Percentiles rank a stretch among this genome's conserved stretches.
Conservation (phyloP, 2,888 invertebrate species). For the Trichacis sp. region DNA sequence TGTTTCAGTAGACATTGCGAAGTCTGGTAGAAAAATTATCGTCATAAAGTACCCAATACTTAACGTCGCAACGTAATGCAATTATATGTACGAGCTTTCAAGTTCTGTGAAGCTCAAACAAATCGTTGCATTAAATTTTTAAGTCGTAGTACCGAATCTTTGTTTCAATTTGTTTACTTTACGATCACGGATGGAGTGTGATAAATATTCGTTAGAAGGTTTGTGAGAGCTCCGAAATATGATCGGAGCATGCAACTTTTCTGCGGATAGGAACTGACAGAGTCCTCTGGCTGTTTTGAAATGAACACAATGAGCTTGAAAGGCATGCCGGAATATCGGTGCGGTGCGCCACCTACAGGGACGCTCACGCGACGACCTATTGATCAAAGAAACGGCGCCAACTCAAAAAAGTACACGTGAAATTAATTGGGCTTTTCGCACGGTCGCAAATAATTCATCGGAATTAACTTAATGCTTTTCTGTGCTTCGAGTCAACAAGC, state of each 20-base stretch:
- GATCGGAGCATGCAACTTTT: background rate
- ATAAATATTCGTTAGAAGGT: no score
- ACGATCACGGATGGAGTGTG: no score
- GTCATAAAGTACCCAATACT: no score
- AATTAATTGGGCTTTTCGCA: conserved; percentile 33
- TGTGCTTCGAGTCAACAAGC: conserved; percentile 22
- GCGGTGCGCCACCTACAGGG: conserved; percentile 58
- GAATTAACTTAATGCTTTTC: conserved; percentile 49
- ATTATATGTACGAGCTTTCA: no score
- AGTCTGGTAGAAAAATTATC: no score
- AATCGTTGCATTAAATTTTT: no score
- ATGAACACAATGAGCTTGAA: conserved; percentile 30
- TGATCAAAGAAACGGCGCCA: conserved; percentile 62
- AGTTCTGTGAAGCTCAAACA: no score
- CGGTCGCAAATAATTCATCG: conserved; percentile 44
- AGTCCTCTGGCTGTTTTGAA: conserved; percentile 55
- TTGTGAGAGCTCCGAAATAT: background rate
- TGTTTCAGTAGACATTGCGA: no score
- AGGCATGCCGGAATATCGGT: conserved; percentile 37
- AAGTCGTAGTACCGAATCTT: no score
- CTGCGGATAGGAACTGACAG: conserved; percentile 46
- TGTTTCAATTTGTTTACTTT: no score
- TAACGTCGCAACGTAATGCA: no score
- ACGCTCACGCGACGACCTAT: conserved; percentile 49
- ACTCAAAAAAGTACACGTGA: conserved; percentile 43